These are phyloP conservation scores for Aldrovandia affinis DNA, from an alignment of 2,797 vertebrate species.

Conservation along the genomic window DNA sequence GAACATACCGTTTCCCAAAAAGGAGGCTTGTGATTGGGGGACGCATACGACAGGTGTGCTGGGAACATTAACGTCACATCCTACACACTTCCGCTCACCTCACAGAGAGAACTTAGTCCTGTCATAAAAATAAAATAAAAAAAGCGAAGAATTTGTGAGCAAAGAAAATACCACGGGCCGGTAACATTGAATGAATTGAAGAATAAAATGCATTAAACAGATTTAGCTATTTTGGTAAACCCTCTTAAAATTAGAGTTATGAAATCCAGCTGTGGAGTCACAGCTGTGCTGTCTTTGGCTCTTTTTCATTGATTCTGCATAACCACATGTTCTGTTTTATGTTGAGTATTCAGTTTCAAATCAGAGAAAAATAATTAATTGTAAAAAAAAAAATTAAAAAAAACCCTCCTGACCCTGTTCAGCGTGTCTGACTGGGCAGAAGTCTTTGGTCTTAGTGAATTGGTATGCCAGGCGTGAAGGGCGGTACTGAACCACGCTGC, in stretches of 20 bases:
- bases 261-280: not conserved
- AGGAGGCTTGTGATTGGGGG: not conserved
- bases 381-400: no score
- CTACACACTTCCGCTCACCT: not conserved
- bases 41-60: not conserved
- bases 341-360: no score
- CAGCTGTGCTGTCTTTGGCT: not conserved
- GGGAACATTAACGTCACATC: not conserved
- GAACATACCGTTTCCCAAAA: not conserved
- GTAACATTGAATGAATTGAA: not conserved
- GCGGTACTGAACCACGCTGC: constrained; percentile 37
- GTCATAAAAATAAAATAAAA: not conserved
- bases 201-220: not conserved
- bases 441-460: no score
- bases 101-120: not conserved
- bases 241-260: not conserved
- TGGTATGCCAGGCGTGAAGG: constrained; percentile 61
- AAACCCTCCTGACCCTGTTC: not conserved
- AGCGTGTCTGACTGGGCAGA: no score
- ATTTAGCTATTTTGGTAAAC: not conserved
- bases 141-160: not conserved
- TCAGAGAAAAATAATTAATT: not conserved
- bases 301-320: not conserved
- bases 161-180: not conserved
- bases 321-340: not conserved